Evolutionary conservation across 2,797 vertebrate species (phyloP).

Genomic region (Sarcoramphus papa): DNA sequence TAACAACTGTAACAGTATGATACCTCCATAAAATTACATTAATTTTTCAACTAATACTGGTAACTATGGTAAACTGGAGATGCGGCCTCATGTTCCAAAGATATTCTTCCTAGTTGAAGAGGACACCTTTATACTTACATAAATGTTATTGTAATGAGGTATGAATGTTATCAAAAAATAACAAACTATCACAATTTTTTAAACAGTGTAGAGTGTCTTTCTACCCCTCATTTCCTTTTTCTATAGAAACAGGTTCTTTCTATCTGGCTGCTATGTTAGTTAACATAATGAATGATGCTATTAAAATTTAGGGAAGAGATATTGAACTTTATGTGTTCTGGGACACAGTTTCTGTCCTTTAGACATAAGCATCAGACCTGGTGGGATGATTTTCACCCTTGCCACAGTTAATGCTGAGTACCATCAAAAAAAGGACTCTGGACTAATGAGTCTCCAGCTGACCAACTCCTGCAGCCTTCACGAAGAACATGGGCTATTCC

Average conservation of each 20-base stretch:
- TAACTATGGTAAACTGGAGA: neutral
- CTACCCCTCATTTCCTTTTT: too few relatives aligned
- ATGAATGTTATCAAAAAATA: neutral
- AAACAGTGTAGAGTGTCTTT: neutral
- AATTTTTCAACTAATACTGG: neutral
- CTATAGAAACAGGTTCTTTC: neutral
- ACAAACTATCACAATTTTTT: neutral
- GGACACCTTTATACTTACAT: neutral
- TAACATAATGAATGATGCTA: neutral
- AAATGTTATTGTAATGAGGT: neutral
- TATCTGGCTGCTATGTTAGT: neutral
- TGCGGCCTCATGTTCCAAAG: neutral
- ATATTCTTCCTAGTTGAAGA: neutral
- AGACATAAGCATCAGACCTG: neutral
- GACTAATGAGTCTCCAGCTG: neutral
- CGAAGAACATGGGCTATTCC: neutral
- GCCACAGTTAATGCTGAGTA: neutral
- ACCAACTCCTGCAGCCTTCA: neutral
- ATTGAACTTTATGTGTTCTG: neutral
- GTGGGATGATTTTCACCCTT: neutral
- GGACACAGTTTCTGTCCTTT: neutral
- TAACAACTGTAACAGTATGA: neutral
- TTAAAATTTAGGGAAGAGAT: neutral
- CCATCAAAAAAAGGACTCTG: neutral
- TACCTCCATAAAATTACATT: neutral